These are phyloP conservation scores for Apaloderma vittatum DNA, from an alignment of 2,113 vertebrate genomes.

Conservation along the genomic window DNA sequence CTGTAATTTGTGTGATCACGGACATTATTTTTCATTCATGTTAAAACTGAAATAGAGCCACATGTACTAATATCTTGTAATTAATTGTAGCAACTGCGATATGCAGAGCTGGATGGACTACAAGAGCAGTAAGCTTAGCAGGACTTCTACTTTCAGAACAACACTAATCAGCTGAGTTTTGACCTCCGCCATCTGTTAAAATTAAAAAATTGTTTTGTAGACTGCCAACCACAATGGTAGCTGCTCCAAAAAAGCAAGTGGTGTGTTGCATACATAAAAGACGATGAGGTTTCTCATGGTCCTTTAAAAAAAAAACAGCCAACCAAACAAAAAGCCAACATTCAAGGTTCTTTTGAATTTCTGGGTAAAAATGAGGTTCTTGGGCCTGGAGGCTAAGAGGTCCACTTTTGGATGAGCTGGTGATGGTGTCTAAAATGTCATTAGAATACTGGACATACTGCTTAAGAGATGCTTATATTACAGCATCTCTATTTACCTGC, in stretches of 20 bases:
- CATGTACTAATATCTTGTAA: background rate
- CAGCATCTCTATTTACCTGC: background rate
- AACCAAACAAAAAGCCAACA: no score
- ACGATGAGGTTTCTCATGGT: background rate
- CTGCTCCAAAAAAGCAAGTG: background rate
- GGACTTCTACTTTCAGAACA: background rate
- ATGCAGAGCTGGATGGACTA: background rate
- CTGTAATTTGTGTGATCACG: background rate
- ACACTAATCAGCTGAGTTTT: background rate
- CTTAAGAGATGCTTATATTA: background rate
- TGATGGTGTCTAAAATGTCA: background rate
- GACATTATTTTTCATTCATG: background rate
- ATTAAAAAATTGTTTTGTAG: slow-evolving; percentile 7
- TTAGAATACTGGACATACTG: background rate
- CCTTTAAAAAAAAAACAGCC: background rate
- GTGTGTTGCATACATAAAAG: background rate
- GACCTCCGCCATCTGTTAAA: slow-evolving; percentile 1
- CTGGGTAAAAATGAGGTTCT: background rate
- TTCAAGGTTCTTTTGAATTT: background rate
- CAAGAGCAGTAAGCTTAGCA: background rate
- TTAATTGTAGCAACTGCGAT: background rate
- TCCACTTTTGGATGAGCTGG: background rate
- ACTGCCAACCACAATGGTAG: background rate
- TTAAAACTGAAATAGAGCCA: slow-evolving; percentile 12
- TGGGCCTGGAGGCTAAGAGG: background rate